These are phyloP conservation scores for Ophion slaviceki DNA, from an alignment of 2,888 invertebrate species.

Conservation along the genomic window DNA sequence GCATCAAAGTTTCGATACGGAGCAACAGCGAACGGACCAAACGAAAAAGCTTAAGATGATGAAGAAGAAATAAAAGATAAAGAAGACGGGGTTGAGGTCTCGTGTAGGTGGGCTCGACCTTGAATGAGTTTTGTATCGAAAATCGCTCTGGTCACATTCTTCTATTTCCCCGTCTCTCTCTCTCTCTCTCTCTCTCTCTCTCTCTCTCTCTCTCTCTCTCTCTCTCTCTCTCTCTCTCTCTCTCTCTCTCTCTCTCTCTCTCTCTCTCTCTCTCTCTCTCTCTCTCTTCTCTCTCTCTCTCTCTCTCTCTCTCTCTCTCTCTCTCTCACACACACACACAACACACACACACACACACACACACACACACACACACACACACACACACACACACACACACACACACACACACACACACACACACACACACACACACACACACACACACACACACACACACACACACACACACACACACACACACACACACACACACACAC, in stretches of 20 bases:
- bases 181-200: slow-evolving; percentile 5
- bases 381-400: too few species aligned
- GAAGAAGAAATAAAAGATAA: slow-evolving; percentile 45
- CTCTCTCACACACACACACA: too few species aligned
- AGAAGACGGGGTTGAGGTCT: slow-evolving; percentile 52
- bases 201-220: slow-evolving; percentile 13
- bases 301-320: slow-evolving; percentile 12
- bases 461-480: too few species aligned
- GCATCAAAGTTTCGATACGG: slow-evolving; percentile 51
- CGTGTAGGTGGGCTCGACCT: slow-evolving; percentile 64
- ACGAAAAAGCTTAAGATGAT: slow-evolving; percentile 40
- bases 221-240: slow-evolving; percentile 10
- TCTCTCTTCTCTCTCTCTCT: slow-evolving; percentile 13
- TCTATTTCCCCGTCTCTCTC: slow-evolving; percentile 18
- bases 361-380: too few species aligned
- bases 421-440: too few species aligned
- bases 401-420: too few species aligned
- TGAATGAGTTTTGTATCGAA: slow-evolving; percentile 52
- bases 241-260: slow-evolving; percentile 11
- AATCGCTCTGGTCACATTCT: slow-evolving; percentile 33
- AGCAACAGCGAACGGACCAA: slow-evolving; percentile 47
- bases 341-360: too few species aligned
- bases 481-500: too few species aligned
- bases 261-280: slow-evolving; percentile 8
- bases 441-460: too few species aligned